Evolutionary conservation across 2,888 invertebrate genomes (phyloP).

Genomic region (Arrhopalites spinosus): DNA sequence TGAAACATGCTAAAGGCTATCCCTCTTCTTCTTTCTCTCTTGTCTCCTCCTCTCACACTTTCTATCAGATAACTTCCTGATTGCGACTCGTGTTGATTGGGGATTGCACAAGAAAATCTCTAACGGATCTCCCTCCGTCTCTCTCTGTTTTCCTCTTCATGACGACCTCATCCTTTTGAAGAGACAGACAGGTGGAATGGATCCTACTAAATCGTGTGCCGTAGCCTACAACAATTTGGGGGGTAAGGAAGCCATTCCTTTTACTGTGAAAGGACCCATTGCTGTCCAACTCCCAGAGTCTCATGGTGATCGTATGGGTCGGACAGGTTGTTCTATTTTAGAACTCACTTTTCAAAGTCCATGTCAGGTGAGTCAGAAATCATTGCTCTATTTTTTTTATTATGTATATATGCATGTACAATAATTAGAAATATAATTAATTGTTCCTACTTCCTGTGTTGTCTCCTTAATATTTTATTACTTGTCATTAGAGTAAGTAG

Average conservation of each 20-base stretch:
- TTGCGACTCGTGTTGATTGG: no score
- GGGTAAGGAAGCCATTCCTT: slow-evolving; percentile 54
- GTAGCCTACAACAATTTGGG: slow-evolving; percentile 62
- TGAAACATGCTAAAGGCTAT: no score
- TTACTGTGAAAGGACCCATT: slow-evolving; percentile 54
- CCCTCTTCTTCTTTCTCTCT: no score
- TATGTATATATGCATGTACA: no score
- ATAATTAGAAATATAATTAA: no score
- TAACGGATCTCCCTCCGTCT: no score
- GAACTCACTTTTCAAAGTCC: slow-evolving; percentile 53
- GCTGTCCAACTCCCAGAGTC: slow-evolving; percentile 43
- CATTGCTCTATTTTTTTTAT: background rate
- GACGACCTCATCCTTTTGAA: background rate
- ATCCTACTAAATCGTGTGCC: slow-evolving; percentile 7
- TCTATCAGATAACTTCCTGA: no score
- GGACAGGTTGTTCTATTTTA: slow-evolving; percentile 48
- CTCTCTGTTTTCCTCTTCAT: slow-evolving; percentile 16
- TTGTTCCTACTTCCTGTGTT: background rate
- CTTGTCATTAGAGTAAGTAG: no score
- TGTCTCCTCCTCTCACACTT: no score
- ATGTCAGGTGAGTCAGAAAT: slow-evolving; percentile 38
- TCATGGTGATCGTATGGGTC: slow-evolving; percentile 35
- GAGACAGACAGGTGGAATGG: slow-evolving; percentile 11
- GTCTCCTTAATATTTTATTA: no score
- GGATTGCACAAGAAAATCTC: no score